Base-by-base conservation (phyloP, 2,888 invertebrate species). In the Polymixis flavicincta region DNA sequence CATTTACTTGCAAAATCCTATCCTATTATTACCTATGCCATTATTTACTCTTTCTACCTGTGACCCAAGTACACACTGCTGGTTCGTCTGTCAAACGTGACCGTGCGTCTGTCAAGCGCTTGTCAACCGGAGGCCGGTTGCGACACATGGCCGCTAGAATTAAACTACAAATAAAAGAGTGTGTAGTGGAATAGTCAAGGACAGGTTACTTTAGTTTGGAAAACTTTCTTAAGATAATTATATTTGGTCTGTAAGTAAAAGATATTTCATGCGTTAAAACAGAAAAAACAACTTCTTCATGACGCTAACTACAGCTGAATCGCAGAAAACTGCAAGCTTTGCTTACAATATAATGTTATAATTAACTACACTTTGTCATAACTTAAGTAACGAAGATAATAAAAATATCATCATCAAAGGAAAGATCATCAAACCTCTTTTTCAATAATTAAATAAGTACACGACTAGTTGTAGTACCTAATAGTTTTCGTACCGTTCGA, bases 71-170 rank as follows among this genome's bases (percentile, higher is more conserved):
- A 54, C 76, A 76, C 60, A 65, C 86, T 78, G 87, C 68, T 85
- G 78, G 76, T 74, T 67, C 85, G 85, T 42, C 84, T 88, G 88
- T 88, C 89, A 85, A 85, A 74, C 78, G 68, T 88, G 89, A 90
- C 89, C 89, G 87, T 87, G 87, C 83, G 76, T 85, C 87, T 86
- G 85, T 90, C 90, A 86, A 52, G 66, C 74, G 64, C 55, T 22
- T 71, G 80, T 76, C 80, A 84, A 28, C 61, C 66, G 83, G 87
- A 89, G 90, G 89, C 84, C 87, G 80, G 48, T 89, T 89, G 88
- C 85, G 88, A 89, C 90, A 91, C 84, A 84, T 85, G 11, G 59
- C 67, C 73, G 68, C 79, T 55, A 64, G 79, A 85, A 84, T 84
- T 82, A 83, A 68, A 82, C 77, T 86, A 83, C 66, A 70, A 81